Percentiles rank a stretch among this genome's conserved stretches.
Evolutionary conservation across 2,888 invertebrate species (phyloP).

Genomic region (Amaurobius ferox): DNA sequence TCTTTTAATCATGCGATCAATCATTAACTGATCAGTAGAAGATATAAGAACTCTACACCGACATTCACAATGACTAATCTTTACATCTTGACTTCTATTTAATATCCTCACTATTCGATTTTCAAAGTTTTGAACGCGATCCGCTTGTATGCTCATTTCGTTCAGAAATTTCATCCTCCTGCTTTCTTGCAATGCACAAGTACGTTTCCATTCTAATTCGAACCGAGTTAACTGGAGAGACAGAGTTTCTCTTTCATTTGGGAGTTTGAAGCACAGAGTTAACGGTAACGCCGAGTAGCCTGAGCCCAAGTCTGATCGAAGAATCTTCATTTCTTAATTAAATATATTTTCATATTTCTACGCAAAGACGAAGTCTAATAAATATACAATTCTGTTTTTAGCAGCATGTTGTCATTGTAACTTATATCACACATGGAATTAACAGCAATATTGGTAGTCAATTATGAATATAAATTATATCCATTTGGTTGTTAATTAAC

Average conservation of each 20-base stretch:
- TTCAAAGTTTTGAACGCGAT: neutral
- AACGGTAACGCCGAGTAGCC: neutral
- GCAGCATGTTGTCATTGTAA: too few relatives aligned
- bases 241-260: neutral
- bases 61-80: neutral
- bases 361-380: too few relatives aligned
- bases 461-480: too few relatives aligned
- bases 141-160: neutral
- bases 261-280: neutral
- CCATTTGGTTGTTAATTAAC: too few relatives aligned
- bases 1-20: neutral
- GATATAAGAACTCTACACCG: neutral
- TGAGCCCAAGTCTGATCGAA: neutral
- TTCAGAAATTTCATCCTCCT: neutral
- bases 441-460: too few relatives aligned
- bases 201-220: neutral
- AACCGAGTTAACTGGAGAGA: neutral
- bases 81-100: neutral
- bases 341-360: too few relatives aligned
- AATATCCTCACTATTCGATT: neutral
- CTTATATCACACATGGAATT: too few relatives aligned
- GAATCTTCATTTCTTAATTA: neutral
- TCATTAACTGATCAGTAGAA: neutral
- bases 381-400: too few relatives aligned
- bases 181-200: neutral